phyloP scores from a whole-genome alignment of 2,888 invertebrate species.

The Yponomeuta evonymella region DNA sequence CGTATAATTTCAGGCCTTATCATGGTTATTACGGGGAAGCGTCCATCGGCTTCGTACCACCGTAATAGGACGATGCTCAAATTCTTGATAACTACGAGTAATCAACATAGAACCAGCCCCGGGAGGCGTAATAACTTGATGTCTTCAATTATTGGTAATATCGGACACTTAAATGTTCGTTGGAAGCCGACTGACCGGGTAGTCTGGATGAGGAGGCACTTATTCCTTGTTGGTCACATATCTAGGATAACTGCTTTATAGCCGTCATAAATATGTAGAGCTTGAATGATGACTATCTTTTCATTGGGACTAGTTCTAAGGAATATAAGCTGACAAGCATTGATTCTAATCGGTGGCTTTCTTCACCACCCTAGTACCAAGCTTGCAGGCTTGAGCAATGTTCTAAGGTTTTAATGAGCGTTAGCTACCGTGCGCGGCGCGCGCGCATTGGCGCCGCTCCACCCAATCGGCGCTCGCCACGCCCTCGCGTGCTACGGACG shows the following conservation, averaged over 20 bases:
- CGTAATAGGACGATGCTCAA: conserved; percentile 66
- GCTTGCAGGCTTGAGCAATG: background rate
- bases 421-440: conserved; percentile 65
- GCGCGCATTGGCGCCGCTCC: conserved; percentile 66
- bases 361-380: background rate
- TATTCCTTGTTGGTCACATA: conserved; percentile 46
- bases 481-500: conserved; percentile 41
- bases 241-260: conserved; percentile 22
- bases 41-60: conserved; percentile 60
- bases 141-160: conserved; percentile 74
- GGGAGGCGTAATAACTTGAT: conserved; percentile 60
- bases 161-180: conserved; percentile 66
- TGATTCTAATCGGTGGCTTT: background rate
- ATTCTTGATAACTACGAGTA: conserved; percentile 71
- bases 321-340: background rate
- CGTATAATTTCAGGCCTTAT: conserved; percentile 73
- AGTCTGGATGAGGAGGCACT: conserved; percentile 31
- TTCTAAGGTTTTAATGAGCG: background rate
- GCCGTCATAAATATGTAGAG: conserved; percentile 4
- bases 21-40: conserved; percentile 73
- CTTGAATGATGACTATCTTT: background rate
- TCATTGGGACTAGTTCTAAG: background rate
- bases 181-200: conserved; percentile 63
- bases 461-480: conserved; percentile 62
- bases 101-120: conserved; percentile 69